These are phyloP conservation scores for Leptobrachium leishanense DNA, from an alignment of 2,113 vertebrate genomes.

Conservation along the genomic window DNA sequence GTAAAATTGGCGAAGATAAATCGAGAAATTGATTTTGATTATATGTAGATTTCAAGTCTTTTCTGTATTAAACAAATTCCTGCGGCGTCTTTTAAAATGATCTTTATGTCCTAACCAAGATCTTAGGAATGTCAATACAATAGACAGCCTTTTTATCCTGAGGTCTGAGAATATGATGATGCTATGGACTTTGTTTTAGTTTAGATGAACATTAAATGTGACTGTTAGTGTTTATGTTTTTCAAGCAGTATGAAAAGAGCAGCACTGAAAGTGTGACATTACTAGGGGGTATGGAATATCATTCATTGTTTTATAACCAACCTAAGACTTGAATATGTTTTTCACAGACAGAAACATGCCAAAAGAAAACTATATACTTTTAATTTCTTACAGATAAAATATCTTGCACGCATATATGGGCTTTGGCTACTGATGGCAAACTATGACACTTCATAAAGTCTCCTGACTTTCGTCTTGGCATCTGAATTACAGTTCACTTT, in stretches of 20 bases:
- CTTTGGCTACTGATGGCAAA: too few relatives aligned
- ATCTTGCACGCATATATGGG: too few relatives aligned
- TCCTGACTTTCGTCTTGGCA: too few relatives aligned
- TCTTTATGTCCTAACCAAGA: background rate
- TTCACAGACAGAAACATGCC: too few relatives aligned
- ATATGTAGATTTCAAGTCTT: too few relatives aligned
- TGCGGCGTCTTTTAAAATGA: background rate
- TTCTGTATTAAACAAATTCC: too few relatives aligned
- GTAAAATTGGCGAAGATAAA: too few relatives aligned
- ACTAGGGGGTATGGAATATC: background rate
- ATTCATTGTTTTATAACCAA: background rate
- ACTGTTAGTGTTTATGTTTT: constrained; percentile 8
- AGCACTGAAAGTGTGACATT: background rate
- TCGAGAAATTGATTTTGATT: too few relatives aligned
- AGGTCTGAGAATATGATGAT: background rate
- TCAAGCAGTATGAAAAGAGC: background rate
- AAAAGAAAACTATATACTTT: too few relatives aligned
- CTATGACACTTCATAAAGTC: too few relatives aligned
- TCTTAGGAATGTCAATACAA: background rate
- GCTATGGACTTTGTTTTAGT: background rate
- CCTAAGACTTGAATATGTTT: background rate
- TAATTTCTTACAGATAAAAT: too few relatives aligned
- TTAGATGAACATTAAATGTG: constrained; percentile 4
- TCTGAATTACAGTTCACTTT: too few relatives aligned
- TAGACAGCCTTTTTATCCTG: background rate